Conservation (phyloP, 2,113 vertebrate genomes). For the Micromys minutus region DNA sequence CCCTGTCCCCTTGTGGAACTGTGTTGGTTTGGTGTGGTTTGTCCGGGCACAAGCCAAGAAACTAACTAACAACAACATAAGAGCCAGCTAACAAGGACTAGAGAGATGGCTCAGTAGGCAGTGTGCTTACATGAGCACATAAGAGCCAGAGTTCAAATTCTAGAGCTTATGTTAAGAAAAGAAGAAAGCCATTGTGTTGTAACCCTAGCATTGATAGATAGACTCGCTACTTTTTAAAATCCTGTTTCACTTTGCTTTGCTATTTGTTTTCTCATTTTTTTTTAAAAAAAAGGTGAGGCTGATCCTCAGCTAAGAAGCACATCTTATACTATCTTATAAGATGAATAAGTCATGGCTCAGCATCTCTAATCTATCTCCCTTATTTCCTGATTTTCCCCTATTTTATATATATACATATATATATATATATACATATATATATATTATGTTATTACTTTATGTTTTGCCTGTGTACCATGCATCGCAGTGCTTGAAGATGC, state of each 20-base stretch:
- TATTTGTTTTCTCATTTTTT: background rate
- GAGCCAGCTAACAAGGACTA: background rate
- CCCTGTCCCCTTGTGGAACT: too few species aligned
- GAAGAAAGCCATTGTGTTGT: background rate
- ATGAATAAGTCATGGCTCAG: background rate
- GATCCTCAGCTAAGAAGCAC: background rate
- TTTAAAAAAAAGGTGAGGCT: background rate
- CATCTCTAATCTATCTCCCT: too few species aligned
- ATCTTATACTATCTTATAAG: background rate
- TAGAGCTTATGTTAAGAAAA: background rate
- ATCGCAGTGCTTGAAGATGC: background rate
- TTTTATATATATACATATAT: background rate
- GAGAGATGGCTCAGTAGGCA: background rate
- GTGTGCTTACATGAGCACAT: too few species aligned
- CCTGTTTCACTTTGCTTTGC: background rate
- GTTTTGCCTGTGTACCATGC: background rate
- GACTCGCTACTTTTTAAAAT: background rate
- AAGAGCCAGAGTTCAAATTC: too few species aligned
- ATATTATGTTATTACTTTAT: background rate
- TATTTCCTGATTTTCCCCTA: background rate
- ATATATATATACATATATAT: too few species aligned
- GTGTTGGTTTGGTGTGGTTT: too few species aligned
- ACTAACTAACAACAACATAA: too few species aligned
- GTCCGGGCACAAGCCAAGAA: too few species aligned
- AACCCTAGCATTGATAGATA: background rate